phyloP scores from a whole-genome alignment of 2,797 vertebrate genomes.

The Chloroceryle inda region DNA sequence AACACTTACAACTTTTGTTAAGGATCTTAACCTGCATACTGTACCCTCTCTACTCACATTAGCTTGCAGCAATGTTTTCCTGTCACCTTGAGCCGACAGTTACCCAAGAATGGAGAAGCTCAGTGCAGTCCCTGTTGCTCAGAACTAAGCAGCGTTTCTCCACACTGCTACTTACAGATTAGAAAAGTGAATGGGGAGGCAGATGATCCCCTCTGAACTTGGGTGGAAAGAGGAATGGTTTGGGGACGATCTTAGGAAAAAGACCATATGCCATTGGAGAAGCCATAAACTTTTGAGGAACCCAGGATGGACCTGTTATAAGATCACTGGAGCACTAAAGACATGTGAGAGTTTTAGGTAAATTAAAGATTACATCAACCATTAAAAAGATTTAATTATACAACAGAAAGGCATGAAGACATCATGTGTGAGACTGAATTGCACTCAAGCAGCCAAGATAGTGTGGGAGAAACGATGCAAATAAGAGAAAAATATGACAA shows the following conservation, averaged over 20 bases:
- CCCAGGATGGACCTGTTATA: not conserved
- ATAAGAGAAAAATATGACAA: not conserved
- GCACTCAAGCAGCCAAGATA: not conserved
- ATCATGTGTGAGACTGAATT: not conserved
- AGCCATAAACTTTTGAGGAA: not conserved
- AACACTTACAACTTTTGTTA: not conserved
- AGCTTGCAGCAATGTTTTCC: not conserved
- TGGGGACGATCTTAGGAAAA: not conserved
- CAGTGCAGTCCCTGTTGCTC: not conserved
- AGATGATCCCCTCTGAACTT: not conserved
- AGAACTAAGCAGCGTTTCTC: not conserved
- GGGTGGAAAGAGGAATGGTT: not conserved
- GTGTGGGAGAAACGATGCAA: not conserved
- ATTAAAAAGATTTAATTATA: not conserved
- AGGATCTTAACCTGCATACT: not conserved
- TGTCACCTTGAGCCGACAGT: not conserved
- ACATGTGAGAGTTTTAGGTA: not conserved
- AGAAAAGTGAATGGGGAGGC: not conserved
- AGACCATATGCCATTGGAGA: not conserved
- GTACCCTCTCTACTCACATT: not conserved
- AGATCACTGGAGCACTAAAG: not conserved
- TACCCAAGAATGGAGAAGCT: not conserved
- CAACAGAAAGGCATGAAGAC: not conserved
- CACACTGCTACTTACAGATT: not conserved
- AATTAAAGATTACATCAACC: not conserved